Conservation (phyloP, 2,888 invertebrate genomes). For the Drosophila borborema region DNA sequence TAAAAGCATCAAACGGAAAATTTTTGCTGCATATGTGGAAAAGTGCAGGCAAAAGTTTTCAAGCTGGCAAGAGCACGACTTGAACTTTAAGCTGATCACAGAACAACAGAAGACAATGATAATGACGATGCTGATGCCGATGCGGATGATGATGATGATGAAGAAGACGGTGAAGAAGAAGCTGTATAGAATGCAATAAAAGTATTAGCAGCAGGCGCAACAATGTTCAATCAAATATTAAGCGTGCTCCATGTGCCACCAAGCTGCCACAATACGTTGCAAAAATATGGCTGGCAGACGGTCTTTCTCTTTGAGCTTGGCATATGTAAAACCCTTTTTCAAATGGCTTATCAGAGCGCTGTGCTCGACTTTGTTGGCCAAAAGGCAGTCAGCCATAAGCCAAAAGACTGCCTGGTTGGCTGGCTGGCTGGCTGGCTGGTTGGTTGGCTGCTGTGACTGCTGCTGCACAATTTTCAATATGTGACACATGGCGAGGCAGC, state of each 20-base stretch:
- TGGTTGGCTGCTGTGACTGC: slow-evolving; percentile 49
- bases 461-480: slow-evolving; percentile 71
- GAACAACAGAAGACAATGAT: neutral
- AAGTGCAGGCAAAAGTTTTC: slow-evolving; percentile 58
- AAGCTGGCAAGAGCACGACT: slow-evolving; percentile 27
- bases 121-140: neutral
- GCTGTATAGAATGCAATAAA: slow-evolving; percentile 69
- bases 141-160: neutral
- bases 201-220: slow-evolving; percentile 65
- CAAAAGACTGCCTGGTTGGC: slow-evolving; percentile 58
- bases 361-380: slow-evolving; percentile 54
- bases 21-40: slow-evolving; percentile 62
- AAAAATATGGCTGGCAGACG: neutral
- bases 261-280: slow-evolving; percentile 18
- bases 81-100: slow-evolving; percentile 39
- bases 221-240: slow-evolving; percentile 80
- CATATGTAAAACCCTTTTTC: slow-evolving; percentile 77
- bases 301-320: slow-evolving; percentile 34
- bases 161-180: neutral
- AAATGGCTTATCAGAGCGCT: slow-evolving; percentile 71
- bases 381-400: slow-evolving; percentile 68
- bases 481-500: slow-evolving; percentile 68
- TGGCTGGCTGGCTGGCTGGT: slow-evolving; percentile 12
- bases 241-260: slow-evolving; percentile 34
- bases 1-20: slow-evolving; percentile 78